phyloP scores from a whole-genome alignment of 2,797 vertebrate species.

The Neosalanx taihuensis region DNA sequence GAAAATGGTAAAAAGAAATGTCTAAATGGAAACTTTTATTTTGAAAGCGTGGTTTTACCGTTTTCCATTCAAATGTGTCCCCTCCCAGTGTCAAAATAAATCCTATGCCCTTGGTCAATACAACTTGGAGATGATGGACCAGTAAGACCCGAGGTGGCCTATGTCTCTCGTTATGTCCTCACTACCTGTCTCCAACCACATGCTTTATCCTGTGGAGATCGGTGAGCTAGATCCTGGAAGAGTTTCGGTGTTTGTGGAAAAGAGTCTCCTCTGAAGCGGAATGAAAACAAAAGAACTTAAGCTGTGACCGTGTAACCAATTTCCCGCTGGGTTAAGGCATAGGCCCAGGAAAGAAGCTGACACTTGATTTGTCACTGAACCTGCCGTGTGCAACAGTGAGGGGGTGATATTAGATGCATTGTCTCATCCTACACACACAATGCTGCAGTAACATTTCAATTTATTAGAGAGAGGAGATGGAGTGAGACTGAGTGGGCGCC shows the following conservation, averaged over 20 bases:
- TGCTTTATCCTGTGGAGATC: not conserved
- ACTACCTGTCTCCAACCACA: not conserved
- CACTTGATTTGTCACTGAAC: slow-evolving; percentile 4
- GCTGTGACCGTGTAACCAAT: not conserved
- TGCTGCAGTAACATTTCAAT: slow-evolving; percentile 11
- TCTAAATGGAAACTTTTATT: too few relatives aligned
- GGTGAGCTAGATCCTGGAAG: not conserved
- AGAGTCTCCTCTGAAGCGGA: not conserved
- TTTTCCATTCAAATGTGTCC: too few relatives aligned
- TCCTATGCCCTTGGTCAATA: too few relatives aligned
- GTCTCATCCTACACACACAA: slow-evolving; percentile 22
- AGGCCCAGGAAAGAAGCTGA: slow-evolving; percentile 17
- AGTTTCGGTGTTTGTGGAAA: not conserved
- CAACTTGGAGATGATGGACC: too few relatives aligned
- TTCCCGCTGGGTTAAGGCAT: not conserved
- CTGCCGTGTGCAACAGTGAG: slow-evolving; percentile 10
- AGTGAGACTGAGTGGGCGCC: slow-evolving; percentile 15
- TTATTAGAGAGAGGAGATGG: slow-evolving; percentile 9
- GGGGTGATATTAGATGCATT: slow-evolving; percentile 17
- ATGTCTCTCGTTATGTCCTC: not conserved
- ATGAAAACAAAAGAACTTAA: not conserved
- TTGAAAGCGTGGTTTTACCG: too few relatives aligned
- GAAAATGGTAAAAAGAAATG: too few relatives aligned
- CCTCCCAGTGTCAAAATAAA: too few relatives aligned
- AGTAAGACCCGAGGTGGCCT: too few relatives aligned